Evolutionary conservation across 2,797 vertebrate genomes (phyloP).

Genomic region (Enteromius paludinosus): DNA sequence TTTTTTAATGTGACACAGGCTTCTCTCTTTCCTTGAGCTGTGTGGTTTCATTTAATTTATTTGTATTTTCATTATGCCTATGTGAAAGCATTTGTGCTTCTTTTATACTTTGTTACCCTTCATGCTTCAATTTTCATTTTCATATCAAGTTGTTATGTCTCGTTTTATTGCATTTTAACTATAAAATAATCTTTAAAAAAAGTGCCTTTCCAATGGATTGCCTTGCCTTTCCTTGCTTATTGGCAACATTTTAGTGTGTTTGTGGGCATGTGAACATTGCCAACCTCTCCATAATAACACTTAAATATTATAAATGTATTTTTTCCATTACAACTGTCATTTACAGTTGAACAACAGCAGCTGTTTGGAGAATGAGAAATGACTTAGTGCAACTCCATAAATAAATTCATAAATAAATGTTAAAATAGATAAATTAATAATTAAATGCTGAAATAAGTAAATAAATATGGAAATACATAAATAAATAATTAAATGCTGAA

Average conservation of each 20-base stretch:
- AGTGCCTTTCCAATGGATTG: background rate
- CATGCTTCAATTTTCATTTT: background rate
- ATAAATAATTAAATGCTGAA: too few relatives aligned
- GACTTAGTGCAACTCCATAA: too few relatives aligned
- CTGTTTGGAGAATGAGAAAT: too few relatives aligned
- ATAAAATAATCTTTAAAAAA: background rate
- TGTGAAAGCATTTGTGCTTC: background rate
- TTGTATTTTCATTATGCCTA: conserved; percentile 19
- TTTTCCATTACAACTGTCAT: background rate
- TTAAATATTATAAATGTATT: background rate
- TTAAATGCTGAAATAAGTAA: too few relatives aligned
- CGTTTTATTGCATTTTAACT: background rate
- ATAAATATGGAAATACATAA: too few relatives aligned
- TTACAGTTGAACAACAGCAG: background rate
- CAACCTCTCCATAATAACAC: background rate
- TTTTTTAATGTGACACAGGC: background rate
- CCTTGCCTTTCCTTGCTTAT: background rate
- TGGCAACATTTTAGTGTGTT: background rate
- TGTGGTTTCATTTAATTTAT: background rate
- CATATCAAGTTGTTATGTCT: conserved; percentile 12
- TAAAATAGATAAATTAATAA: too few relatives aligned
- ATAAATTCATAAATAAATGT: too few relatives aligned
- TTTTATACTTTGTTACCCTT: conserved; percentile 17
- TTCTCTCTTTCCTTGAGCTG: background rate
- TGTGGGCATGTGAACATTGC: background rate